Percentiles rank a stretch among this genome's conserved stretches.
Evolutionary conservation across 1,140 invertebrate species (phyloP).

Genomic region (Drosophila novamexicana): DNA sequence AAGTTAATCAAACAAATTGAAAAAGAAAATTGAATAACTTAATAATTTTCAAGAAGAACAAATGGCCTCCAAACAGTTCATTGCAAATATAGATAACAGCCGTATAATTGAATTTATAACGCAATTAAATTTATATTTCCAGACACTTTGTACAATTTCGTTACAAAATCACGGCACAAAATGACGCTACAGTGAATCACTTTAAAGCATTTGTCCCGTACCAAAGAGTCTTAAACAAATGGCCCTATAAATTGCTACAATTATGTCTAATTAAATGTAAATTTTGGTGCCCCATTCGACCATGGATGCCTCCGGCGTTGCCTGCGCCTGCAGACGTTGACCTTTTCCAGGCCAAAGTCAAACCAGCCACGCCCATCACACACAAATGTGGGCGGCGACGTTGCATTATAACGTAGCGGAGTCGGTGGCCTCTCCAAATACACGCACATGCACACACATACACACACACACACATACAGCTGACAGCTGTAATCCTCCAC

Average conservation of each 20-base stretch:
- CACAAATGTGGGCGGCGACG: constrained; percentile 5
- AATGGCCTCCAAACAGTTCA: constrained; percentile 4
- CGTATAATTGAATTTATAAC: neutral
- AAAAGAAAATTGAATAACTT: no score
- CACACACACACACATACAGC: neutral
- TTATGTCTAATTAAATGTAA: constrained; percentile 64
- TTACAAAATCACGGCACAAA: constrained; percentile 23
- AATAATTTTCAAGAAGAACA: neutral
- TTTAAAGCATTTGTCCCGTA: constrained; percentile 27
- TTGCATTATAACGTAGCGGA: constrained; percentile 20
- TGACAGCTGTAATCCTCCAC: constrained; percentile 42
- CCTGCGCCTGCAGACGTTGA: constrained; percentile 29
- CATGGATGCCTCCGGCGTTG: neutral
- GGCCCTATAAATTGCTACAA: constrained; percentile 51
- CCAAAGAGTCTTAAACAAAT: constrained; percentile 24
- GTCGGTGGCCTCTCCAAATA: constrained; percentile 7
- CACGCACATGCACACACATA: constrained; percentile 1
- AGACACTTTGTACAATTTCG: neutral
- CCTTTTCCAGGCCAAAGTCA: constrained; percentile 44
- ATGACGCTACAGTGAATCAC: constrained; percentile 39
- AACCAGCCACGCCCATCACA: constrained; percentile 29
- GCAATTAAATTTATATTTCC: constrained; percentile 12
- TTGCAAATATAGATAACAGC: neutral
- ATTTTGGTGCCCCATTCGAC: constrained; percentile 32
- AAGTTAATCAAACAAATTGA: no score